Base-by-base conservation (phyloP, 2,888 invertebrate species). In the Coremacera marginata region DNA sequence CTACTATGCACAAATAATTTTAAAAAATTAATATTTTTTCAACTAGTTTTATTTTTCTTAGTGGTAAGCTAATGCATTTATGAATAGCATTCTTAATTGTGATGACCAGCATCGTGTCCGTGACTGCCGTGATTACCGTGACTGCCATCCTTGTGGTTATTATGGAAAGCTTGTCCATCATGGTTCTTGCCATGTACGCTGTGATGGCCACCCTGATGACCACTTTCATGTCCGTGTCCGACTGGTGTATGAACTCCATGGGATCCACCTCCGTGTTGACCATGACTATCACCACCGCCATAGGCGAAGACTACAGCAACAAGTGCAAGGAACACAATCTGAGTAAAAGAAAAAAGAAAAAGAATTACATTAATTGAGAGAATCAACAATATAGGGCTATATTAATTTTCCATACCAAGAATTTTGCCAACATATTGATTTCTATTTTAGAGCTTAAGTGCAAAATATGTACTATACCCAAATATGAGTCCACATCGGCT, bases 261-360 rank as follows among this genome's bases (percentile, higher is more conserved):
- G 14, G n/a, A 63, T 16, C 27, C 27, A 63, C 63, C 34, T 9
- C 27, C 57, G 9, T 60, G 57, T 19, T 25, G 25, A 27, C 57
- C 57, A 22, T 31, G 51, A 25, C 55, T 14, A 5, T 25, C 70
- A 27, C 9, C 22, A 70, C 22, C 27, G 52, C 27, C 22, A 19
- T 55, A 22, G 37, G 65, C 62, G 19, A 65, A 5, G 11, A 49
- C 65, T n/a, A 65, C 65, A 51, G 74, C 73, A 51, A 62, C 34
- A 9, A 73, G 60, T 11, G 73, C 63, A 62, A 73, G 31, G 19
- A 74, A 74, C 2, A 74, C 62, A 49, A 74, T 65, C 34, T 74
- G 27, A 31, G 44, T 22, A 5, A 51, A 55, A 31, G n/a, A 62
- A 14, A n/a, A 5, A 51, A 5, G 31, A 11, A 7, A 51, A 49